Percentiles rank a stretch among this genome's conserved stretches.
phyloP scores from a whole-genome alignment of 2,113 vertebrate genomes.

The Oreochromis niloticus region DNA sequence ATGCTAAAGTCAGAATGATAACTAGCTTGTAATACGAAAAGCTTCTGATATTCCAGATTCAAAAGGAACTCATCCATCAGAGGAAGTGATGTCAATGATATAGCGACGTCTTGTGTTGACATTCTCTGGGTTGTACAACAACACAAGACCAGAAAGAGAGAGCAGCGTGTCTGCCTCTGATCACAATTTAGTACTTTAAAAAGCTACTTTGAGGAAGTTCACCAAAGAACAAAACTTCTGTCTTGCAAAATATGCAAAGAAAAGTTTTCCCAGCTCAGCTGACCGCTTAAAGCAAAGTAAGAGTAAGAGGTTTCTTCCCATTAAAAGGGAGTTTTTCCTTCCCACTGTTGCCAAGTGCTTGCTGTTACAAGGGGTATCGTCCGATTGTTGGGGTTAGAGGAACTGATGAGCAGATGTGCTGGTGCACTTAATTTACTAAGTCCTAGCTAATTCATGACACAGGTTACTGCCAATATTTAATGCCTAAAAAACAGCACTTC shows the following conservation, averaged over 20 bases:
- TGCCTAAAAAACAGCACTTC: not conserved
- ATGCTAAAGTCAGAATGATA: not conserved
- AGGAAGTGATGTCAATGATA: not conserved
- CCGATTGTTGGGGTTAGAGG: not conserved
- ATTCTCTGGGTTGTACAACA: not conserved
- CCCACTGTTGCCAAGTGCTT: not conserved
- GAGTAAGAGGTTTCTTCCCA: not conserved
- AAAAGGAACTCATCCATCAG: not conserved
- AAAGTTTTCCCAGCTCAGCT: not conserved
- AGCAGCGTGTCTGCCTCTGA: not conserved
- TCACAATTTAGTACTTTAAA: not conserved
- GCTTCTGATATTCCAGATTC: not conserved
- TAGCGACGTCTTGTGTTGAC: not conserved
- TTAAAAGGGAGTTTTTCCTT: not conserved
- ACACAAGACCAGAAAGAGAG: not conserved
- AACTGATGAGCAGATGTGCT: not conserved
- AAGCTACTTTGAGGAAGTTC: not conserved
- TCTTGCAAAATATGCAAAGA: not conserved
- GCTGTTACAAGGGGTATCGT: not conserved
- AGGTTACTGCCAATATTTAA: not conserved
- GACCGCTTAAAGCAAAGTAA: not conserved
- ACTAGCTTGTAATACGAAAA: not conserved
- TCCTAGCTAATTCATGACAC: not conserved
- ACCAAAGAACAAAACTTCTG: not conserved
- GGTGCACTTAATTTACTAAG: not conserved